Percentiles rank a stretch among this genome's conserved stretches.
phyloP scores from a whole-genome alignment of 2,113 vertebrate genomes.

The Syngnathoides biaculeatus region DNA sequence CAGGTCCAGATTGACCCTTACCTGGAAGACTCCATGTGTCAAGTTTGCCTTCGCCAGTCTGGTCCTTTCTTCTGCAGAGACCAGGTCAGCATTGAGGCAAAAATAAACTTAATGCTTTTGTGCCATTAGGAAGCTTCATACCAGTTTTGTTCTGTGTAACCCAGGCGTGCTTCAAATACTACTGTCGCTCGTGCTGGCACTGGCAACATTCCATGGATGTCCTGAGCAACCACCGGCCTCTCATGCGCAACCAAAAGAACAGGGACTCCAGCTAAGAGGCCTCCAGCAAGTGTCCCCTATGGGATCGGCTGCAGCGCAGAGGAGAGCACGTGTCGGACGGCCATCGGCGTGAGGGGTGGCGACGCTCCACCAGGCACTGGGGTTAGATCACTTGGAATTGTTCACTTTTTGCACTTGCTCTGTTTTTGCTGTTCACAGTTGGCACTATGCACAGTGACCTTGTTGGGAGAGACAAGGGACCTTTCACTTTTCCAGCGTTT shows the following conservation, averaged over 20 bases:
- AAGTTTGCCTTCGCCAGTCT: conserved; percentile 87
- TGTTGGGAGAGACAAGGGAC: conserved; percentile 61
- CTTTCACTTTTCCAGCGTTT: conserved; percentile 77
- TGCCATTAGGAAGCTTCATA: background rate
- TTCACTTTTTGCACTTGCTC: conserved; percentile 99
- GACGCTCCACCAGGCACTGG: conserved; percentile 79
- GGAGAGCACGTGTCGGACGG: conserved; percentile 70
- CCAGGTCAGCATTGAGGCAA: conserved; percentile 74
- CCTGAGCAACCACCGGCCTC: conserved; percentile 91
- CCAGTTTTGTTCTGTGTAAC: background rate
- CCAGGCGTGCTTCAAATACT: conserved; percentile 98
- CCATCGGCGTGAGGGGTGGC: conserved; percentile 48
- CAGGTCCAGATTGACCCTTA: conserved; percentile 98
- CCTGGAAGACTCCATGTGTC: conserved; percentile 95
- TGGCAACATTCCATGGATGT: conserved; percentile 96
- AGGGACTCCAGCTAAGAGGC: conserved; percentile 83
- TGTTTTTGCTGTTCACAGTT: conserved; percentile 87
- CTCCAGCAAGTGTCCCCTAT: conserved; percentile 38
- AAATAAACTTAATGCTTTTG: background rate
- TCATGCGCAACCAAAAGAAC: conserved; percentile 99
- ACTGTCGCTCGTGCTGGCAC: conserved; percentile 97
- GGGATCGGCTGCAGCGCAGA: conserved; percentile 44
- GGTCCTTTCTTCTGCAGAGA: conserved; percentile 98
- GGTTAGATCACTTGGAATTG: conserved; percentile 75
- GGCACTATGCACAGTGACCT: conserved; percentile 96